A percentile compares a stretch with the other conserved stretches of the same genome.
phyloP scores from a whole-genome alignment of 2,888 invertebrate genomes.

The Ectemnius continuus region DNA sequence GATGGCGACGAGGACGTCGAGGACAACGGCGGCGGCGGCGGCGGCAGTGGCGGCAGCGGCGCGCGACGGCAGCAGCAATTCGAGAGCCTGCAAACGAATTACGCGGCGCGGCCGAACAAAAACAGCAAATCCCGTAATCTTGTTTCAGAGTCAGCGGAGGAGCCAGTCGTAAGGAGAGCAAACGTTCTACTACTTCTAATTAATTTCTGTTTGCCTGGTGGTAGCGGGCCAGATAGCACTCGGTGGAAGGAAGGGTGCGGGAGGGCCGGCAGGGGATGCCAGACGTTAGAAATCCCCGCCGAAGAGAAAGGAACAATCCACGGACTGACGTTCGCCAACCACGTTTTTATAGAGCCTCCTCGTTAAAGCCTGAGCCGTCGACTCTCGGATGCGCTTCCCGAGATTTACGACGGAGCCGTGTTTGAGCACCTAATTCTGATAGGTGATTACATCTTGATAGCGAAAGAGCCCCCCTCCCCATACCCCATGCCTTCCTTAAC shows the following conservation, averaged over 20 bases:
- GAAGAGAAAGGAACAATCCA: slow-evolving; percentile 11
- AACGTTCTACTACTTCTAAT: slow-evolving; percentile 66
- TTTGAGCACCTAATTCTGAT: slow-evolving; percentile 3
- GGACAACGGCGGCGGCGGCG: slow-evolving; percentile 30
- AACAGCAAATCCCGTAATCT: slow-evolving; percentile 69
- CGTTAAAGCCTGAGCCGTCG: slow-evolving; percentile 55
- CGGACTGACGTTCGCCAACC: slow-evolving; percentile 46
- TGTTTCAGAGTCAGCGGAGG: slow-evolving; percentile 63
- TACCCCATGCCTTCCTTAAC: no score
- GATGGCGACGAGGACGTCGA: slow-evolving; percentile 23
- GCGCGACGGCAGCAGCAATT: slow-evolving; percentile 54
- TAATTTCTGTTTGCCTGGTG: slow-evolving; percentile 65
- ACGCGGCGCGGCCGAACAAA: slow-evolving; percentile 61
- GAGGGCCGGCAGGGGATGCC: background rate
- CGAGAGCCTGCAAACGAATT: slow-evolving; percentile 68
- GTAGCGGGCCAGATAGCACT: slow-evolving; percentile 10
- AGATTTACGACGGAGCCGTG: slow-evolving; percentile 8
- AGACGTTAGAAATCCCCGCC: slow-evolving; percentile 14
- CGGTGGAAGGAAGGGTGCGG: no score
- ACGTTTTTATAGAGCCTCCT: slow-evolving; percentile 56
- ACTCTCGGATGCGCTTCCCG: background rate
- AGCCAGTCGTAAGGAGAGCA: slow-evolving; percentile 56
- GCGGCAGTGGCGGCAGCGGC: slow-evolving; percentile 29
- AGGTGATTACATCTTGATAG: background rate
- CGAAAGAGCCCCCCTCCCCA: no score